A percentile compares a stretch with the other conserved stretches of the same genome.
phyloP scores from a whole-genome alignment of 2,113 vertebrate genomes.

The Semicossyphus pulcher region DNA sequence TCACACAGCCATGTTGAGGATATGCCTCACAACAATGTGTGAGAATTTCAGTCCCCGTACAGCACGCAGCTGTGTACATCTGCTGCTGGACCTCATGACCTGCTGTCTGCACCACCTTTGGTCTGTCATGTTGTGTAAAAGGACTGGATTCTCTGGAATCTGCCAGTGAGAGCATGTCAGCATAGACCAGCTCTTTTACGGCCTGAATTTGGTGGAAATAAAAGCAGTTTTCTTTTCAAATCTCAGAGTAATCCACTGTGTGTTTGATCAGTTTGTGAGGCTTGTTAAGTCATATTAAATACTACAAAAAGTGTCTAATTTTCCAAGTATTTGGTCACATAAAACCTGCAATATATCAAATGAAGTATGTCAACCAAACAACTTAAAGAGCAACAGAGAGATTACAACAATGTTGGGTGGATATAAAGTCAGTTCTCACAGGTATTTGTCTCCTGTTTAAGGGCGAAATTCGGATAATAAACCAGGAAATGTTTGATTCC shows the following conservation, averaged over 20 bases:
- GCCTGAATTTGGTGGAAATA: too few species aligned
- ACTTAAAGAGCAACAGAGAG: too few species aligned
- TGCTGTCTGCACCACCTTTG: background rate
- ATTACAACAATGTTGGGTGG: too few species aligned
- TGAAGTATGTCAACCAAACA: too few species aligned
- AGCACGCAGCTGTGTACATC: background rate
- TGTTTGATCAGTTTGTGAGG: too few species aligned
- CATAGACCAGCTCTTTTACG: background rate
- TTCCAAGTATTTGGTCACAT: too few species aligned
- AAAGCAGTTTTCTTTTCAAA: too few species aligned
- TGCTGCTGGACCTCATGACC: background rate
- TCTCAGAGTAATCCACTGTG: too few species aligned
- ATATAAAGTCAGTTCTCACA: background rate
- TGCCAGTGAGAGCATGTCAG: background rate
- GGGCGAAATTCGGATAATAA: background rate
- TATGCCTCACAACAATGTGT: background rate
- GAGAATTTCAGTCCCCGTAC: background rate
- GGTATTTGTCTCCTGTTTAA: background rate
- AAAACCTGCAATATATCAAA: too few species aligned
- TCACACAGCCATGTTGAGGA: constrained; percentile 1
- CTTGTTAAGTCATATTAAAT: too few species aligned
- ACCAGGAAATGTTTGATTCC: background rate
- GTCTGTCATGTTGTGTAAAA: background rate
- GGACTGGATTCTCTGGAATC: background rate
- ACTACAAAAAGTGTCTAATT: too few species aligned